Percentiles rank a stretch among this genome's conserved stretches.
phyloP scores from a whole-genome alignment of 2,888 invertebrate genomes.

The Meteorus colon region DNA sequence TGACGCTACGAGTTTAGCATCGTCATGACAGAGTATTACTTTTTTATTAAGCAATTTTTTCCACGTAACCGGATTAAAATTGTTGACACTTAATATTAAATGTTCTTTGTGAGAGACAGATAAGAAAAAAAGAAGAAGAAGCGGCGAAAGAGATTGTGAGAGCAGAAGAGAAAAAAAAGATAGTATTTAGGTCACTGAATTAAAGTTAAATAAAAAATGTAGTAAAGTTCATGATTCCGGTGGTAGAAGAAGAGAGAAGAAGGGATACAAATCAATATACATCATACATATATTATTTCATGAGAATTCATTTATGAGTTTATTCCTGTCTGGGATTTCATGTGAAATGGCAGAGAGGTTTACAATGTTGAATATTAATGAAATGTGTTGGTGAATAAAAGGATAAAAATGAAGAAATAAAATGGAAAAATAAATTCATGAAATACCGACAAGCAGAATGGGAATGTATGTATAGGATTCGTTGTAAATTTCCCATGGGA shows the following conservation, averaged over 20 bases:
- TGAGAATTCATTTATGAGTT: background rate
- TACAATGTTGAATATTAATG: background rate
- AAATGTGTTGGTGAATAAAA: background rate
- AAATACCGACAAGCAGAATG: background rate
- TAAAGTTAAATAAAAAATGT: background rate
- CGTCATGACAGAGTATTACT: constrained; percentile 1
- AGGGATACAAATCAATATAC: background rate
- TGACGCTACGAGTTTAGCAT: constrained; percentile 2
- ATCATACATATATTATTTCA: too few species aligned
- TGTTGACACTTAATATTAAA: constrained; percentile 10
- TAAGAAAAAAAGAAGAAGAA: constrained; percentile 7
- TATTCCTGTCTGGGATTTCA: background rate
- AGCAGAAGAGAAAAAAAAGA: background rate
- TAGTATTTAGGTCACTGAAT: background rate
- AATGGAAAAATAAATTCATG: constrained; percentile 39
- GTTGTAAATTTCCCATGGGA: constrained; percentile 49
- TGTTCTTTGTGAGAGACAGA: background rate
- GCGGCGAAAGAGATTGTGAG: background rate
- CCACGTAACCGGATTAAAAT: background rate
- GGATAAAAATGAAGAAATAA: background rate
- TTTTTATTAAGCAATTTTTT: constrained; percentile 9
- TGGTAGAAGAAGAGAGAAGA: background rate
- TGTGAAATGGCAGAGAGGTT: background rate
- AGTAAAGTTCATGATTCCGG: background rate
- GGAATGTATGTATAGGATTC: constrained; percentile 33